These are phyloP conservation scores for Gerris buenoi DNA, from an alignment of 1,140 invertebrate genomes.

Conservation along the genomic window DNA sequence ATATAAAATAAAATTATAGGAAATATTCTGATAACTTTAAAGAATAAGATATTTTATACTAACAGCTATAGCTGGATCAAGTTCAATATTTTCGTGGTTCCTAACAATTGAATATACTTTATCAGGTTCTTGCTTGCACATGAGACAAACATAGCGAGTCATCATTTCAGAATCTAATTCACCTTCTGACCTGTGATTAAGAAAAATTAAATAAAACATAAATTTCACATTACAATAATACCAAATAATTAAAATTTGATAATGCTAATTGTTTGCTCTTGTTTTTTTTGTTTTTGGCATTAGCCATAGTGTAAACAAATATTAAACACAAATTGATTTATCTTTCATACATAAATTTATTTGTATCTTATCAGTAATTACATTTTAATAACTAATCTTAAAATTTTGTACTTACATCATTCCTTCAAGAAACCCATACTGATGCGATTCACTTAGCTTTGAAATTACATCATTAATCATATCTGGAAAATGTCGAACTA, in stretches of 20 bases:
- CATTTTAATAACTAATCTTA: no score
- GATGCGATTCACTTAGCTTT: constrained; percentile 12
- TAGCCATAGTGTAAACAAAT: no score
- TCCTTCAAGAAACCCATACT: constrained; percentile 17
- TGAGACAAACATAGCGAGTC: constrained; percentile 17
- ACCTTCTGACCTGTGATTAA: constrained; percentile 15
- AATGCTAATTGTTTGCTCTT: no score
- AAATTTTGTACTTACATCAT: no score
- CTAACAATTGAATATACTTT: constrained; percentile 13
- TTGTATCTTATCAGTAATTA: no score
- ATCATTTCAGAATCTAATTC: constrained; percentile 16
- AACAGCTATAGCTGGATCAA: constrained; percentile 18
- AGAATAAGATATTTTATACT: no score
- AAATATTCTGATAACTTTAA: not conserved
- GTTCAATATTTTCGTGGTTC: constrained; percentile 16
- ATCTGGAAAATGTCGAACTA: constrained; percentile 16
- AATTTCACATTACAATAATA: not conserved
- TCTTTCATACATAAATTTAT: no score
- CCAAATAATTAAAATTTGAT: not conserved
- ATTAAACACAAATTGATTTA: no score
- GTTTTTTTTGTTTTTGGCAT: no score
- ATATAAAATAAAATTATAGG: not conserved
- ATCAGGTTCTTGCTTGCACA: constrained; percentile 18
- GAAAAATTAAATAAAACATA: not conserved
- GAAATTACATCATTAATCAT: constrained; percentile 13